Evolutionary conservation across 2,888 invertebrate genomes (phyloP), one percentile per base, ranked within the genome.

Genomic region (Caenorhabditis macrosperma): DNA sequence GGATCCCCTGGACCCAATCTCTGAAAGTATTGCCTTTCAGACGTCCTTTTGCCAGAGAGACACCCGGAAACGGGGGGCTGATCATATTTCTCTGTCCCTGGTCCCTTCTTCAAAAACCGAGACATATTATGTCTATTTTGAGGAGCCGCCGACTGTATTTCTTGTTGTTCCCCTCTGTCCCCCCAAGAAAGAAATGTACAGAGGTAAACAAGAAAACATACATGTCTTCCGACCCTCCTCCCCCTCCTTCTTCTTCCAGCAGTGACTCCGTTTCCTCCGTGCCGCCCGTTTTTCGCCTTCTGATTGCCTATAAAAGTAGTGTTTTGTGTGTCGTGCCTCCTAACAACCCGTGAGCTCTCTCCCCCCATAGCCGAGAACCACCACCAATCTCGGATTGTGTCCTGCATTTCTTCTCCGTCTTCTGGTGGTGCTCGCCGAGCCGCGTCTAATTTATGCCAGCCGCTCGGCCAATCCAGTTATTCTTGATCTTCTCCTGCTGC

Each of bases 351-450:
- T 52, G 17, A 33, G 15, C 22, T 52, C 52, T 61, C 52, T 60
- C 50, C 46, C 61, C 48, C 38, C 26, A 30, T 33, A 15, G 22
- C 57, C 38, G 10, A 66, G 41, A 55, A 26, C 22, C 66, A 52
- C n/a, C 41, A 30, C 60, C 52, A 71, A 71, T 63, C 61, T 41
- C 22, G 46, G 63, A 63, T 63, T 60, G 41, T n/a, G n/a, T n/a
- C n/a, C n/a, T n/a, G n/a, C n/a, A n/a, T n/a, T n/a, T n/a, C n/a
- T n/a, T n/a, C n/a, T n/a, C n/a, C n/a, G n/a, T n/a, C n/a, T n/a
- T n/a, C n/a, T n/a, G n/a, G n/a, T n/a, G n/a, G n/a, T 71, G 71
- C 71, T 61, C 71, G 71, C 33, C 71, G 71, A 71, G 71, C 71
- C 71, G 71, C 71, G 71, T 71, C 71, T 71, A 61, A 71, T 71